phyloP scores from a whole-genome alignment of 1,140 invertebrate genomes.

The Zaprionus ornatus region DNA sequence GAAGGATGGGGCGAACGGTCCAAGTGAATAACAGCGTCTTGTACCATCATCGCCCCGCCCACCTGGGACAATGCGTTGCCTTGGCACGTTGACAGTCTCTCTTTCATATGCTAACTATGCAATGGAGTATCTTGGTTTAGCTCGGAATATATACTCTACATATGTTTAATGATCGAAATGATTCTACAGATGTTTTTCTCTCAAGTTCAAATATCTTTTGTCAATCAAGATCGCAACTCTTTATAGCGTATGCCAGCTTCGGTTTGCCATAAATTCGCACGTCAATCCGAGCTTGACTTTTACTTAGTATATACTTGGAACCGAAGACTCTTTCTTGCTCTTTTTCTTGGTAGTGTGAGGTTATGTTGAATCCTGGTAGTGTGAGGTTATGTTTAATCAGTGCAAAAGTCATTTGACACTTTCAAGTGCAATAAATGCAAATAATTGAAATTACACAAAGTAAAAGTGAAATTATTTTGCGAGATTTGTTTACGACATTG shows the following conservation, averaged over 20 bases:
- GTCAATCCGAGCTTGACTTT: slow-evolving; percentile 58
- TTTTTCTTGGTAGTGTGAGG: background rate
- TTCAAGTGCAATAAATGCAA: background rate
- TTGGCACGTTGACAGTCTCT: slow-evolving; percentile 14
- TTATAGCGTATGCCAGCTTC: too few relatives aligned
- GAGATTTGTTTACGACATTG: too few relatives aligned
- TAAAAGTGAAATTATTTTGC: background rate
- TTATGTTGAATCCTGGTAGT: background rate
- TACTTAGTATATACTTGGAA: slow-evolving; percentile 11
- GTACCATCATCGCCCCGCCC: background rate
- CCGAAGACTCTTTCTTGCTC: background rate
- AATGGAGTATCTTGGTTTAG: too few relatives aligned
- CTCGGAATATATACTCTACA: too few relatives aligned
- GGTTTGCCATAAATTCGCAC: slow-evolving; percentile 1
- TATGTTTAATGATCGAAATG: too few relatives aligned
- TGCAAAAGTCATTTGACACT: background rate
- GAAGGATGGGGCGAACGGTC: background rate
- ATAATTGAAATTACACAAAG: background rate
- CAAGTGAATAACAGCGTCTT: slow-evolving; percentile 5
- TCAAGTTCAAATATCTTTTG: too few relatives aligned
- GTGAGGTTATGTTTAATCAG: background rate
- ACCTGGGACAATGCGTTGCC: slow-evolving; percentile 12
- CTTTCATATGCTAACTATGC: background rate
- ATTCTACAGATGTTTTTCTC: too few relatives aligned
- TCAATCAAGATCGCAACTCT: too few relatives aligned